A percentile compares a stretch with the other conserved stretches of the same genome.
phyloP scores from a whole-genome alignment of 2,888 invertebrate species.

The Lochmaea crataegi region DNA sequence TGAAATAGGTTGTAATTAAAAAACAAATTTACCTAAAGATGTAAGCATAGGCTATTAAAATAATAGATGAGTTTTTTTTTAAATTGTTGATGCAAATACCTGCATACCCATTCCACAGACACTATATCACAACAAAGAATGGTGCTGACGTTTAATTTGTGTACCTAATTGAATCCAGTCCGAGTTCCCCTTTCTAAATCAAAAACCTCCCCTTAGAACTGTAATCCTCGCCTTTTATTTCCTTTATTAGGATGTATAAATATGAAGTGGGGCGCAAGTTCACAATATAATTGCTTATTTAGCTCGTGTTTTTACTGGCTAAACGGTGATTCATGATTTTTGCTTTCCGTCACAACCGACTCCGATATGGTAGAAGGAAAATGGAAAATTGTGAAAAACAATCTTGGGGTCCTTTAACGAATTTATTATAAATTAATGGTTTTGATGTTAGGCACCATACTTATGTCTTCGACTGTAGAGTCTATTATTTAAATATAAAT shows the following conservation, averaged over 20 bases:
- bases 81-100: slow-evolving; percentile 25
- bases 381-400: not conserved
- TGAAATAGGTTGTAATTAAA: too few relatives aligned
- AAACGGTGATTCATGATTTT: slow-evolving; percentile 52
- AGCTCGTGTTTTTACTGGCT: slow-evolving; percentile 53
- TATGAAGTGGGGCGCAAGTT: slow-evolving; percentile 58
- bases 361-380: not conserved
- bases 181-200: slow-evolving; percentile 59
- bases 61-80: not conserved
- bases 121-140: slow-evolving; percentile 59
- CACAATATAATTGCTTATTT: slow-evolving; percentile 56
- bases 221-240: slow-evolving; percentile 62
- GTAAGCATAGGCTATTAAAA: not conserved
- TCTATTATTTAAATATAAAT: too few relatives aligned
- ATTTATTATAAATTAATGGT: not conserved
- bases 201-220: slow-evolving; percentile 59
- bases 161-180: slow-evolving; percentile 62
- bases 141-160: slow-evolving; percentile 63
- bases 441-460: too few relatives aligned
- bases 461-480: too few relatives aligned
- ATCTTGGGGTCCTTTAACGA: too few relatives aligned
- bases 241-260: slow-evolving; percentile 62
- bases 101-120: slow-evolving; percentile 44
- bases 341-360: not conserved
- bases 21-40: too few relatives aligned